Base-by-base conservation (phyloP, 1,140 invertebrate genomes). In the Micrasema longulum region DNA sequence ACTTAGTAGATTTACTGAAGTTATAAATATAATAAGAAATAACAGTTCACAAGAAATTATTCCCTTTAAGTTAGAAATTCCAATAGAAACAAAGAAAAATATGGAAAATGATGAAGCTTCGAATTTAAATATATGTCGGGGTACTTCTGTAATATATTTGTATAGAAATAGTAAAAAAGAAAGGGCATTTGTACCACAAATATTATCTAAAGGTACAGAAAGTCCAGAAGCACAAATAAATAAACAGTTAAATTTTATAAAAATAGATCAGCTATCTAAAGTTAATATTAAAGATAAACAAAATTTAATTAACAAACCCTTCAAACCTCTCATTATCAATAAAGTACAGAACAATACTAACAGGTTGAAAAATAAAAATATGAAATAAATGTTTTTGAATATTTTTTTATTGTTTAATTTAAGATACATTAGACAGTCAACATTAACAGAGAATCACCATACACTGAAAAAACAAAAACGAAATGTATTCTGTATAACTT, bases 361-460 rank as follows among this genome's bases (percentile, higher is more conserved):
- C 23, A 69, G 74, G 36, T 16, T 43, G 48, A 57, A 69, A 50
- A 26, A 72, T 9, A 69, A 71, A 72, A 35, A 53, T 41, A 68
- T 45, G 35, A 65, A 70, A 64, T 65, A 64, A 70, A 69, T 70
- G 48, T 43, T 48, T 55, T 55, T 23, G 45, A 73, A 69, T 74
- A 36, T 45, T 2, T 48, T 66, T 73, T 70, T 67, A 64, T 52
- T 55, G 35, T 71, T 62, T 62, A 45, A 68, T 75, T 71, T 64
- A 57, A 57, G 41, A 63, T 71, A 71, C 73, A 71, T 64, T 68
- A 71, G 73, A 64, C 73, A 75, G 69, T 75, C 69, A 69, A 69
- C 50, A 55, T 53, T 53, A 67, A 67, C 35, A 67, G 35, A 53
- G 38, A 53, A 38, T 52, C 35, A 52, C 26, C 47, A 38, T 48